These are phyloP conservation scores for Adoxophyes honmai DNA, from an alignment of 1,140 invertebrate genomes.

Conservation along the genomic window DNA sequence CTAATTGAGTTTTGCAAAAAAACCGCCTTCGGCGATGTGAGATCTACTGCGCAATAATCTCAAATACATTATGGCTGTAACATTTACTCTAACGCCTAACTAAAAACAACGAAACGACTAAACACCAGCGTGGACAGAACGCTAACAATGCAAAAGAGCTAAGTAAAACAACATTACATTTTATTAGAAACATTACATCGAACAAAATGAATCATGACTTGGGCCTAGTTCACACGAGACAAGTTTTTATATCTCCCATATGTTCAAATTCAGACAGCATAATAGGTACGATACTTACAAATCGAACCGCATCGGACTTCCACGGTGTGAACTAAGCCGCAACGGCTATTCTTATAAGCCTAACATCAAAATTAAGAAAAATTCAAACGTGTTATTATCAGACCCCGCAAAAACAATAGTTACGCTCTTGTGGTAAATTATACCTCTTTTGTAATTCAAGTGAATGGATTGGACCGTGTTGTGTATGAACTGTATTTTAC, in stretches of 20 bases:
- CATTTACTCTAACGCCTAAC: slow-evolving; percentile 30
- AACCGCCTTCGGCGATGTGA: slow-evolving; percentile 46
- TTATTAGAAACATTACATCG: neutral
- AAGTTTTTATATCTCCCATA: neutral
- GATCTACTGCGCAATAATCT: slow-evolving; percentile 49
- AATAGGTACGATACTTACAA: neutral
- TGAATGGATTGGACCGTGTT: too few species aligned
- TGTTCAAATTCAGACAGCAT: neutral
- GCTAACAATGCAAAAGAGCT: neutral
- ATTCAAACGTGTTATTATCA: too few species aligned
- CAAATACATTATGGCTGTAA: slow-evolving; percentile 45
- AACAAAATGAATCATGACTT: neutral
- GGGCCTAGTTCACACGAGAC: neutral
- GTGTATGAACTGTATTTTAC: too few species aligned
- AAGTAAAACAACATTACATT: slow-evolving; percentile 6
- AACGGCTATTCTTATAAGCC: neutral
- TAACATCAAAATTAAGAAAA: neutral
- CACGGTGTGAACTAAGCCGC: slow-evolving; percentile 1
- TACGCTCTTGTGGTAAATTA: too few species aligned
- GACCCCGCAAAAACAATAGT: too few species aligned
- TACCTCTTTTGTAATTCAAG: too few species aligned
- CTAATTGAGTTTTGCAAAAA: slow-evolving; percentile 33
- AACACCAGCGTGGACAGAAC: neutral
- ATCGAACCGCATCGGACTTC: neutral
- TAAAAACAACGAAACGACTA: slow-evolving; percentile 36